These are phyloP conservation scores for Cyclophora albipunctata DNA, from an alignment of 2,888 invertebrate genomes.

Conservation along the genomic window DNA sequence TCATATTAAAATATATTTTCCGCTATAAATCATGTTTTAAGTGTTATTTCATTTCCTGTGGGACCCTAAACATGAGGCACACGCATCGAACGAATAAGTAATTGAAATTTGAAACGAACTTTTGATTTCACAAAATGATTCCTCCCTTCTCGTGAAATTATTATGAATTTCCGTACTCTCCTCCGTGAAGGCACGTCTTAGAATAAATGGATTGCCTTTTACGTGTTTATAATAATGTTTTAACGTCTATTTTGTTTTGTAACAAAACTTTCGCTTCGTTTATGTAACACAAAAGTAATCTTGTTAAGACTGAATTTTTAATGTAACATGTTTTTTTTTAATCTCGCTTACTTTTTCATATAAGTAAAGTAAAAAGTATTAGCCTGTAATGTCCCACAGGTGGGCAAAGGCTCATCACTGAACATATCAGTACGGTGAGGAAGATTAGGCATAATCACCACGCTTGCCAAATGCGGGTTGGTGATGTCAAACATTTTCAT, in stretches of 20 bases:
- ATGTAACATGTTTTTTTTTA: no score
- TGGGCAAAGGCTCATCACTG: no score
- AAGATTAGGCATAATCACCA: no score
- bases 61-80: slow-evolving; percentile 56
- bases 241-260: slow-evolving; percentile 30
- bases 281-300: background rate
- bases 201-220: slow-evolving; percentile 39
- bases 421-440: no score
- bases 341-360: no score
- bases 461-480: no score
- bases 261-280: slow-evolving; percentile 8
- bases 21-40: slow-evolving; percentile 68
- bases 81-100: slow-evolving; percentile 72
- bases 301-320: background rate
- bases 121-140: slow-evolving; percentile 68
- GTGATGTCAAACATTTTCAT: no score
- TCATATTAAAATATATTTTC: slow-evolving; percentile 68
- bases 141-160: slow-evolving; percentile 62
- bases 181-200: slow-evolving; percentile 40
- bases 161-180: slow-evolving; percentile 63
- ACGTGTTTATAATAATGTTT: slow-evolving; percentile 29
- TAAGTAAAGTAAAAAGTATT: no score
- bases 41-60: slow-evolving; percentile 73
- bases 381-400: no score
- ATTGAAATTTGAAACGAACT: slow-evolving; percentile 74